Evolutionary conservation across 2,113 vertebrate species (phyloP), one percentile per base, ranked within the genome.

Genomic region (Cavia aperea): DNA sequence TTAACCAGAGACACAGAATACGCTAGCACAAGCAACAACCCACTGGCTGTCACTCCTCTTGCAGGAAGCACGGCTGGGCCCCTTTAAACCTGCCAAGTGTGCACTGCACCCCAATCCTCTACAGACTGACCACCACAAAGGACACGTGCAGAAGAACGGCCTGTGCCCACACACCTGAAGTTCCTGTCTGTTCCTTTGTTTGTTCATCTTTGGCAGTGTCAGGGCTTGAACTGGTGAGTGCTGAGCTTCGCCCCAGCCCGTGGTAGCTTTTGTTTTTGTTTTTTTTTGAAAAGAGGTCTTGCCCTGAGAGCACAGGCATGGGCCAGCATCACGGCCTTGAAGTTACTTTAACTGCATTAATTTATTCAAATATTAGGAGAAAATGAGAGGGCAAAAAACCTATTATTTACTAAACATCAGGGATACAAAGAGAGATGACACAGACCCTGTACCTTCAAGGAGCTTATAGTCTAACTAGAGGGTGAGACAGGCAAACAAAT

Each of bases 41-140:
- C 81, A 31, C 82, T 81, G 73, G n/a, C 65, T 31, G 89, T 87
- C 65, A 85, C n/a, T 81, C 77, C 31, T 68, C 21, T 66, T 70
- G 46, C 23, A 81, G 39, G 43, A 65, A 83, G 56, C 49, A 84
- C 46, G 39, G 18, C 51, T 33, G 75, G 83, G 62, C n/a, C 29
- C 82, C n/a, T 87, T 84, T 60, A 58, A 51, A 82, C 78, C 81
- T 86, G 51, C 5, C 5, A 36, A 63, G 29, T 21, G 1, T 89
- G 56, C 36, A 79, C 65, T 73, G 90, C 63, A 63, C 73, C 39
- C 39, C 33, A 84, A 65, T 84, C 43, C 23, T 66, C 83, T 88
- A 84, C 8, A 95, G 46, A 92, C 12, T 54, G 24, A 85, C 58
- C 62, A 79, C 43, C 84, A 92, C 78, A 93, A 29, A 77, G 62